Conservation (phyloP, 37 sponge, comb jelly and placozoan genomes). For the Corticium candelabrum region DNA sequence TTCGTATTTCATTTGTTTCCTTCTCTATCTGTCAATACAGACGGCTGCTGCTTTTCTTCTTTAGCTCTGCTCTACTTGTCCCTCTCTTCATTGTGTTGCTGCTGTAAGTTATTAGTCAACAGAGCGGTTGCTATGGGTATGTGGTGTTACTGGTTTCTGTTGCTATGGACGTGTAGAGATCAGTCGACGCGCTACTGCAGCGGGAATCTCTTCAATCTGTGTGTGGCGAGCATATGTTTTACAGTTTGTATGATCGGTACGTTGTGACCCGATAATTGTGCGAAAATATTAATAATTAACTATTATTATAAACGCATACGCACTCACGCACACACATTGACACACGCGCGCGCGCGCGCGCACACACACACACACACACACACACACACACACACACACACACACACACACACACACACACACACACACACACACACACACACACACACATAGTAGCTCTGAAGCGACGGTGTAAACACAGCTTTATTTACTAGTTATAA, state of each 20-base stretch:
- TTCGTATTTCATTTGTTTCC: background rate
- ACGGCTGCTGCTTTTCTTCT: background rate
- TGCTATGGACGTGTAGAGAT: background rate
- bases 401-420: conserved; percentile 21
- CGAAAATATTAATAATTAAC: no score
- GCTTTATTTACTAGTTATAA: no score
- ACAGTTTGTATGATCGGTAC: background rate
- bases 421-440: conserved; percentile 5
- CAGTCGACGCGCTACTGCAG: background rate
- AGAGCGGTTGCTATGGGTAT: background rate
- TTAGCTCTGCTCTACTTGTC: background rate
- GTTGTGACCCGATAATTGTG: conserved; percentile 2
- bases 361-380: conserved; percentile 39
- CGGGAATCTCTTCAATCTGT: background rate
- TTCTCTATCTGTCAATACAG: background rate
- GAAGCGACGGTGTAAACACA: no score
- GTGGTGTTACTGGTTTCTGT: background rate
- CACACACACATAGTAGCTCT: background rate
- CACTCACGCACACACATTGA: no score
- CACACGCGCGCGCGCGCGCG: conserved; percentile 21
- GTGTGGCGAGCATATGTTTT: background rate
- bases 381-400: conserved; percentile 39
- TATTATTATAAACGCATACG: no score
- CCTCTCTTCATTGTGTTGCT: conserved; percentile 1
- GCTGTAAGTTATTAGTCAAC: background rate